These are phyloP conservation scores for Liparis tanakae DNA, from an alignment of 2,797 vertebrate species.

Conservation along the genomic window DNA sequence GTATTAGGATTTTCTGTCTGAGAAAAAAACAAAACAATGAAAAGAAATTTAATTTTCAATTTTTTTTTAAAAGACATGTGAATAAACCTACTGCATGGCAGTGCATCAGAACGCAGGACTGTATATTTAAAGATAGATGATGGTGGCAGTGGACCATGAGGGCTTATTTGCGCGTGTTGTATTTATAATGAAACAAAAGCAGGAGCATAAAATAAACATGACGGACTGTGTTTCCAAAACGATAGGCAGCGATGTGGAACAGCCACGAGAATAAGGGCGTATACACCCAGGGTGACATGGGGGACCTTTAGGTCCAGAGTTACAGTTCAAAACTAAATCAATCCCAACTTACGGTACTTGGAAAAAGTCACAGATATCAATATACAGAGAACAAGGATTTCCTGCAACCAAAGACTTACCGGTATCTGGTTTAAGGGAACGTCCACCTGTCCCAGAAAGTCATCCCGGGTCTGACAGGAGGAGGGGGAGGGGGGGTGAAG, in stretches of 20 bases:
- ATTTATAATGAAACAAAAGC: conserved; percentile 71
- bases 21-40: conserved; percentile 66
- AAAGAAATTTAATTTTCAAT: conserved; percentile 35
- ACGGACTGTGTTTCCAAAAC: conserved; percentile 71
- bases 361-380: background rate
- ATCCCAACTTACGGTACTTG: background rate
- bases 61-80: conserved; percentile 5
- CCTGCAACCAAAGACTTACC: conserved; percentile 71
- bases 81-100: conserved; percentile 4
- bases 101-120: conserved; percentile 13
- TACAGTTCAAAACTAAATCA: conserved; percentile 16
- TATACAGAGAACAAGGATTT: conserved; percentile 2
- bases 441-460: conserved; percentile 98
- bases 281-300: conserved; percentile 47
- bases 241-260: conserved; percentile 65
- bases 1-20: conserved; percentile 96
- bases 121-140: conserved; percentile 31
- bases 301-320: conserved; percentile 45
- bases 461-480: conserved; percentile 91
- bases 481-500: conserved; percentile 3
- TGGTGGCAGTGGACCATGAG: conserved; percentile 28
- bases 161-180: conserved; percentile 46
- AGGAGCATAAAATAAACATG: conserved; percentile 64
- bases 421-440: conserved; percentile 95
- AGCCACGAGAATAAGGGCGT: conserved; percentile 54